Evolutionary conservation across 2,113 vertebrate genomes (phyloP), one percentile per base, ranked within the genome.

Genomic region (Cyanoramphus novaezelandiae): DNA sequence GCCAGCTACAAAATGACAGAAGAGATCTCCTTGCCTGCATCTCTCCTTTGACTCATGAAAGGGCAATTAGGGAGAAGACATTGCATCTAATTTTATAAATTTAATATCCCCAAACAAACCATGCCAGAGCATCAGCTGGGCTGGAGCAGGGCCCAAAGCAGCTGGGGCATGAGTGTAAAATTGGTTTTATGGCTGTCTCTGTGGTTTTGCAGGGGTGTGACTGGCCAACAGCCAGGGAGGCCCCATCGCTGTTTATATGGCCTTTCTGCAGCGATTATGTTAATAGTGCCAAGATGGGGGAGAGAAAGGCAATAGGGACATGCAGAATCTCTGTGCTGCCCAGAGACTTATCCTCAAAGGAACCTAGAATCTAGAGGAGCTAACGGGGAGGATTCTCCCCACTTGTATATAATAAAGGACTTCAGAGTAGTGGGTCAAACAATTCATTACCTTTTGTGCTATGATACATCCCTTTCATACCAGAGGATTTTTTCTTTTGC

Each of bases 171-270:
- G 75, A 93, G 82, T 55, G 76, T 90, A 90, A 86, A 95, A 71
- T 65, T 39, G 27, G 25, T 78, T 96, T 94, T 94, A 91, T 94
- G 82, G 71, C 92, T 63, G 82, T 87, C 94, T 85, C 82, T 91
- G 90, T 86, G 83, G 88, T 44, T 97, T 95, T 91, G 86, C 71
- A 81, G 75, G 86, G 83, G 93, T 91, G 85, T 90, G 94, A 84
- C 84, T 97, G 95, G 94, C 88, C 79, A 60, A 78, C 57, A 85
- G 90, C 93, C 97, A 95, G 89, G 84, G 86, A 84, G 91, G 93
- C 92, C 89, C 89, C 81, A 44, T 57, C 4, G 1, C 70, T 69
- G 20, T 84, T 86, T 82, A 47, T 35, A 75, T 25, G 81, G 72
- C n/a, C 76, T 71, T 84, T 88, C 67, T 59, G 78, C 44, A 79